Evolutionary conservation across 1,140 invertebrate species (phyloP).

Genomic region (Drosophila littoralis): DNA sequence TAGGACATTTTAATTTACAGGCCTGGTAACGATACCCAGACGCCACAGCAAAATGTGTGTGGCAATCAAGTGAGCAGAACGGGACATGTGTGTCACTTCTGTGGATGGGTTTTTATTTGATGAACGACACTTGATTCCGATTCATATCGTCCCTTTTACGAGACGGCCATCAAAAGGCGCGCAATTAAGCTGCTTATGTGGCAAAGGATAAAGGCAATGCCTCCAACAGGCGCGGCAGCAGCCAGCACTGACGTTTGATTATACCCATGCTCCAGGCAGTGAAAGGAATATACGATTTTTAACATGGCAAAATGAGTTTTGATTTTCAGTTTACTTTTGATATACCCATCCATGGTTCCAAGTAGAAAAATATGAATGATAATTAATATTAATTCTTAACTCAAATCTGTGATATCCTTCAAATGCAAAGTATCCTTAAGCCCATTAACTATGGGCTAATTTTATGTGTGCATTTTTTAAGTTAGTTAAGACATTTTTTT

Average conservation of each 20-base stretch:
- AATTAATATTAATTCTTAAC: too few relatives aligned
- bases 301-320: too few relatives aligned
- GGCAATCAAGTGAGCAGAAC: background rate
- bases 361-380: too few relatives aligned
- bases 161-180: slow-evolving; percentile 65
- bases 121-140: slow-evolving; percentile 37
- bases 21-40: background rate
- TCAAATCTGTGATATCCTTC: too few relatives aligned
- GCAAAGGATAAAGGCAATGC: slow-evolving; percentile 35
- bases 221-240: background rate
- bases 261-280: background rate
- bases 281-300: background rate
- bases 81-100: slow-evolving; percentile 29
- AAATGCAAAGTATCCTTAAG: too few relatives aligned
- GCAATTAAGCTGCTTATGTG: slow-evolving; percentile 71
- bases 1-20: slow-evolving; percentile 32
- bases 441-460: too few relatives aligned
- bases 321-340: too few relatives aligned
- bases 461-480: too few relatives aligned
- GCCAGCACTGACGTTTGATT: slow-evolving; percentile 24
- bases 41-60: background rate
- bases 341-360: too few relatives aligned
- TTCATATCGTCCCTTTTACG: slow-evolving; percentile 60
- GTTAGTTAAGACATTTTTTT: too few relatives aligned
- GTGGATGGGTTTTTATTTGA: slow-evolving; percentile 31